These are phyloP conservation scores for Illadopsis cleaveri DNA, from an alignment of 2,113 vertebrate genomes.

Conservation along the genomic window DNA sequence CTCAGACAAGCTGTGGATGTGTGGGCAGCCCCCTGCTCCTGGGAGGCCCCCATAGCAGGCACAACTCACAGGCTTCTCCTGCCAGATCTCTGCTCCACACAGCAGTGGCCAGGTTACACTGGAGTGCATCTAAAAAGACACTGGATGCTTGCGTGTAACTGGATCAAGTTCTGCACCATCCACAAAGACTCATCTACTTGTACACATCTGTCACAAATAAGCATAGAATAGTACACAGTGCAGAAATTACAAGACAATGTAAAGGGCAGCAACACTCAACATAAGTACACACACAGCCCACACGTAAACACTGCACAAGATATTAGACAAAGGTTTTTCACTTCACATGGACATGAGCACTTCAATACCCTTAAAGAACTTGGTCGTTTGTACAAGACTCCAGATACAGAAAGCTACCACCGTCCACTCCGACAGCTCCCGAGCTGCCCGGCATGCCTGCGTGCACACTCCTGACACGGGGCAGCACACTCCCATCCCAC, in stretches of 20 bases:
- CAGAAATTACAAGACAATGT: background rate
- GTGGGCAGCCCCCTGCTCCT: background rate
- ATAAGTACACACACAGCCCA: background rate
- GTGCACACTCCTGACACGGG: accelerated
- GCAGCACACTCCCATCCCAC: background rate
- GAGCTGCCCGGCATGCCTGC: accelerated
- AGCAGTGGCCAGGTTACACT: background rate
- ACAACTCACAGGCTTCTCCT: background rate
- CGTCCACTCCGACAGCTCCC: background rate
- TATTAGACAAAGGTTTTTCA: background rate
- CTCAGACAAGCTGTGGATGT: too few relatives aligned
- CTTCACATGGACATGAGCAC: background rate
- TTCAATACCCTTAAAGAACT: background rate
- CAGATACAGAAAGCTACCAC: background rate
- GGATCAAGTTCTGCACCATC: background rate
- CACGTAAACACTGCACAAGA: background rate
- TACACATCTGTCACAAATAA: background rate
- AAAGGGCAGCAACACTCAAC: background rate
- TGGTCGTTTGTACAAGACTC: background rate
- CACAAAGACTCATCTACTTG: background rate
- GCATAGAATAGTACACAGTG: background rate
- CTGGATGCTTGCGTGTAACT: background rate
- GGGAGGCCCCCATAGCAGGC: background rate
- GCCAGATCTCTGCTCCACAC: background rate
- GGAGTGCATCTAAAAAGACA: background rate